Conservation (phyloP, 2,888 invertebrate genomes). For the Mesoligia furuncula region DNA sequence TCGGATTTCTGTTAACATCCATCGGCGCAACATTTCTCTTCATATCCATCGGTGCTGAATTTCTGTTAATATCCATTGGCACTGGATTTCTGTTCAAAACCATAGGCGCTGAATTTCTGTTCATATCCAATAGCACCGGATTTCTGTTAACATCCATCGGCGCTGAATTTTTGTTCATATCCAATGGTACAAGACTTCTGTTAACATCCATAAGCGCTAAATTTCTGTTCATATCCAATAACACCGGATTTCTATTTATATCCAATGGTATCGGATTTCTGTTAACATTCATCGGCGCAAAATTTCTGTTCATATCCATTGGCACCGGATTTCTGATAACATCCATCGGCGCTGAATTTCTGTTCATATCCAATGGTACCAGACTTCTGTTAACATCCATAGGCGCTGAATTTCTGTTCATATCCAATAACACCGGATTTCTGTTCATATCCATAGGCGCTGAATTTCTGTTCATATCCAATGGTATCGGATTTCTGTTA, state of each 20-base stretch:
- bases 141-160: not conserved
- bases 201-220: accelerated
- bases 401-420: not conserved
- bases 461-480: constrained; percentile 3
- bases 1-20: not conserved
- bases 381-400: not conserved
- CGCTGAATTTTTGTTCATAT: not conserved
- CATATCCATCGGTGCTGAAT: not conserved
- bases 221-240: not conserved
- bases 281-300: not conserved
- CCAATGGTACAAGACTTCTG: not conserved
- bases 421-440: not conserved
- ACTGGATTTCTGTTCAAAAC: not conserved
- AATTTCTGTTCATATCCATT: not conserved
- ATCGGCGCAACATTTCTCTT: not conserved
- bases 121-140: accelerated
- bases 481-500: not conserved
- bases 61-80: not conserved
- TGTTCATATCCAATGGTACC: not conserved
- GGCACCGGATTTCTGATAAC: not conserved
- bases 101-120: not conserved
- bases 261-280: not conserved
- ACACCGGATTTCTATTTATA: not conserved
- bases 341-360: not conserved
- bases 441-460: not conserved